Evolutionary conservation across 2,113 vertebrate species (phyloP), one percentile per base, ranked within the genome.

Genomic region (Psilopogon haemacephalus): DNA sequence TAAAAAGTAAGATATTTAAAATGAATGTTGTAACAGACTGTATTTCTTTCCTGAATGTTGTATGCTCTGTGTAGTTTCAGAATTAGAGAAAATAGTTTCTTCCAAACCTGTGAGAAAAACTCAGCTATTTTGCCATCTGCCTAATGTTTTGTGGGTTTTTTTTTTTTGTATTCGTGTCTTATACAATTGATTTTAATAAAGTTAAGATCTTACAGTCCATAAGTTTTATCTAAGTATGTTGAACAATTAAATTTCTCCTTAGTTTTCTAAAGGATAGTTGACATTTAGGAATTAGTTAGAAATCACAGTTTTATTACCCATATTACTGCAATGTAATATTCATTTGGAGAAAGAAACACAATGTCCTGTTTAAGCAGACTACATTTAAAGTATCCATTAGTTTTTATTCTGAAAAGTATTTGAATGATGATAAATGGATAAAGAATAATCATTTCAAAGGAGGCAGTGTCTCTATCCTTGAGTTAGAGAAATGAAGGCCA

Each of bases 331-430:
- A 77, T 60, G 40, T 82, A 94, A 80, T 75, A 17, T 77, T 96
- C 55, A 75, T 95, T 95, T 95, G 46, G 60, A 95, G 38, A 94
- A n/a, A n/a, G 68, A 88, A 93, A 65, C 50, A 89, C 46, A 84
- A 62, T 72, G 60, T 79, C 55, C 59, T 81, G 2, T 76, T 93
- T 86, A 95, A 90, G 54, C 37, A 92, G 64, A 54, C 48, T 74
- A 32, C 50, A 95, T 95, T 96, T 88, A 92, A 95, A 90, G 89
- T n/a, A 88, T 88, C 65, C 55, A 52, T 77, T 95, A 82, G 82
- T 52, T 58, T 94, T 94, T 95, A 86, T 86, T 88, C 40, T 88
- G 59, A 69, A 63, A 94, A 74, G 9, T 50, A 91, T 94, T 96
- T 91, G 37, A 42, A 74, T 74, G 17, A 69, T 75, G 68, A 88